These are phyloP conservation scores for Gastrophryne carolinensis DNA, from an alignment of 2,797 vertebrate species.

Conservation along the genomic window DNA sequence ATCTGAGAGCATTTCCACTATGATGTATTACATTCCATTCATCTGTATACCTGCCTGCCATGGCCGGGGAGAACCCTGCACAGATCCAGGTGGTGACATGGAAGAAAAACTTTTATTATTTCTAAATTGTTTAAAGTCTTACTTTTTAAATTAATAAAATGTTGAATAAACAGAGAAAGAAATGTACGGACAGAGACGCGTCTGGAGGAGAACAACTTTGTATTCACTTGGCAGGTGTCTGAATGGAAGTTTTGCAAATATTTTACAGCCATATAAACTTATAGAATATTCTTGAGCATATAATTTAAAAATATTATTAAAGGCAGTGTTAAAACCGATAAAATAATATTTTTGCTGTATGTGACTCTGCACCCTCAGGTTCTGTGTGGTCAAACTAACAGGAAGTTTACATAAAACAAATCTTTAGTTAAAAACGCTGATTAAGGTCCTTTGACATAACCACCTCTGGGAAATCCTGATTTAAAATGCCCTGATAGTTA, in stretches of 20 bases:
- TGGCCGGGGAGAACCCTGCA: neutral
- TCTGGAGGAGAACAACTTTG: neutral
- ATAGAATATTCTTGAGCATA: too few species aligned
- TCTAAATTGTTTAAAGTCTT: neutral
- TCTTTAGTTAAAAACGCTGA: too few species aligned
- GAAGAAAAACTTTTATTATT: conserved; percentile 16
- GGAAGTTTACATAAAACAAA: too few species aligned
- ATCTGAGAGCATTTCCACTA: conserved; percentile 12
- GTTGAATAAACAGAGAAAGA: neutral
- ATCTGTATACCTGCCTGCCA: neutral
- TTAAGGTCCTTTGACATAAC: too few species aligned
- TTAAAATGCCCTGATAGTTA: too few species aligned
- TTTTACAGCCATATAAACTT: too few species aligned
- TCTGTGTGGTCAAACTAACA: too few species aligned
- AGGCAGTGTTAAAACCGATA: too few species aligned
- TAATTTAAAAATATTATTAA: too few species aligned
- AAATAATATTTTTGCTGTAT: too few species aligned
- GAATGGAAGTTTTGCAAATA: neutral
- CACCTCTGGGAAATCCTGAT: too few species aligned
- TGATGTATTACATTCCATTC: conserved; percentile 23
- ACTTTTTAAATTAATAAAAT: neutral
- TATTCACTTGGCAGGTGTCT: neutral
- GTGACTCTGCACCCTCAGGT: too few species aligned
- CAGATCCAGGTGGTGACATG: neutral
- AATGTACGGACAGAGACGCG: neutral